A percentile compares a stretch with the other conserved stretches of the same genome.
phyloP scores from a whole-genome alignment of 1,140 invertebrate genomes.

The Neotoxoptera formosana region DNA sequence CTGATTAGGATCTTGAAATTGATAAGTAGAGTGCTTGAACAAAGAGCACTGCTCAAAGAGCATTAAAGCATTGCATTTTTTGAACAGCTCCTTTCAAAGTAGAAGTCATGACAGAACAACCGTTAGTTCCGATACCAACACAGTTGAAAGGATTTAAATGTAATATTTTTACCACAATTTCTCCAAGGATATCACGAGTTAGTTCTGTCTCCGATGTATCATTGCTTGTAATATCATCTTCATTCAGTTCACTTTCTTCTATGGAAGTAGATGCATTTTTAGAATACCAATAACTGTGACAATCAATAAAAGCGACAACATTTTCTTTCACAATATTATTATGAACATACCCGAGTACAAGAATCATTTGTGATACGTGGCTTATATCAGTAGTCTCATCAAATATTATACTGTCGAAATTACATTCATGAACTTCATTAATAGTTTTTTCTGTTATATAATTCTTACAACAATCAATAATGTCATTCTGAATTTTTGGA shows the following conservation, averaged over 20 bases:
- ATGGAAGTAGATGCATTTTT: neutral
- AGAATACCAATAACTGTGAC: neutral
- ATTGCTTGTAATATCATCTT: neutral
- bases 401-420: constrained; percentile 15
- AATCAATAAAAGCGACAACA: constrained; percentile 22
- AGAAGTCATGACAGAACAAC: too few relatives aligned
- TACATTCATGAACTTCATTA: constrained; percentile 27
- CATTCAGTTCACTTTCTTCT: neutral
- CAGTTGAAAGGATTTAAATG: too few relatives aligned
- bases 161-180: neutral
- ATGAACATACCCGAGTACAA: constrained; percentile 11
- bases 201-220: constrained; percentile 10
- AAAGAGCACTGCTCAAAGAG: too few relatives aligned
- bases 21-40: too few relatives aligned
- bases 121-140: too few relatives aligned
- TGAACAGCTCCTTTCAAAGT: too few relatives aligned
- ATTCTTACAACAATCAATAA: constrained; percentile 29
- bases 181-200: constrained; percentile 16
- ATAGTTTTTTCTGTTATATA: constrained; percentile 1
- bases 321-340: constrained; percentile 12
- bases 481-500: constrained; percentile 18
- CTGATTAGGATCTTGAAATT: too few relatives aligned
- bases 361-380: constrained; percentile 1
- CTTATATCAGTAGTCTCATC: constrained; percentile 54
- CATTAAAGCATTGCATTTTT: too few relatives aligned